These are phyloP conservation scores for Dipodomys spectabilis DNA, from an alignment of 2,113 vertebrate genomes.

Conservation along the genomic window DNA sequence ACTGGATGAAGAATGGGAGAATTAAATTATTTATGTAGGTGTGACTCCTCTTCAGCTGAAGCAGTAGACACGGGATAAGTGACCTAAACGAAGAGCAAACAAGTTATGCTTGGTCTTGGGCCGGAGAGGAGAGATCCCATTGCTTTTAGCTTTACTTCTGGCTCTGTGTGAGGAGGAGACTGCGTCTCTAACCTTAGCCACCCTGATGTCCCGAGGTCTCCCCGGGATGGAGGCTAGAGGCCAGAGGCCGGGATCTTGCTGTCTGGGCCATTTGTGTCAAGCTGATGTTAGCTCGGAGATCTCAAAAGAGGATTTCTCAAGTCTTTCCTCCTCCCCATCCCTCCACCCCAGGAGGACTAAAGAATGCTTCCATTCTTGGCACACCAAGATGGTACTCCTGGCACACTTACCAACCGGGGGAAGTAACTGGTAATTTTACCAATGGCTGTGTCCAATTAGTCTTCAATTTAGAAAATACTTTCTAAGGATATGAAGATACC, in stretches of 20 bases:
- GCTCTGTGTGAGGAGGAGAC: slow-evolving; percentile 48
- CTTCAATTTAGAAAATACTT: slow-evolving; percentile 15
- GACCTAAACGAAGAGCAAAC: slow-evolving; percentile 76
- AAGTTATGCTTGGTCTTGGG: slow-evolving; percentile 4
- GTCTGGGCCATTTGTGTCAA: slow-evolving; percentile 76
- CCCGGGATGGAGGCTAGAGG: slow-evolving; percentile 20
- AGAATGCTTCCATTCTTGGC: slow-evolving; percentile 41
- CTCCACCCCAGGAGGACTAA: background rate
- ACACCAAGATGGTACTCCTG: slow-evolving; percentile 20
- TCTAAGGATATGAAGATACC: background rate
- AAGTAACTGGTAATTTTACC: slow-evolving; percentile 17
- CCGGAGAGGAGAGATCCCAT: slow-evolving; percentile 44
- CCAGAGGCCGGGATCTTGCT: slow-evolving; percentile 39
- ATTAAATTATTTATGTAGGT: slow-evolving; percentile 77
- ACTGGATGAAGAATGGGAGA: slow-evolving; percentile 80
- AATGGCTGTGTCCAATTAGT: slow-evolving; percentile 44
- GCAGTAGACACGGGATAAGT: slow-evolving; percentile 70
- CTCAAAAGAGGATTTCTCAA: slow-evolving; percentile 18
- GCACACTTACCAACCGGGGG: slow-evolving; percentile 17
- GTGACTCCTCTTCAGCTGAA: slow-evolving; percentile 68
- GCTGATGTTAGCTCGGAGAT: slow-evolving; percentile 59
- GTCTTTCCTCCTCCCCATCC: background rate
- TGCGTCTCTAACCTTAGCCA: slow-evolving; percentile 55
- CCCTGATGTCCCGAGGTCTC: slow-evolving; percentile 70
- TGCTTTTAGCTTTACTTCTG: background rate